Base-by-base conservation (phyloP, 2,113 vertebrate genomes). In the Grus americana region DNA sequence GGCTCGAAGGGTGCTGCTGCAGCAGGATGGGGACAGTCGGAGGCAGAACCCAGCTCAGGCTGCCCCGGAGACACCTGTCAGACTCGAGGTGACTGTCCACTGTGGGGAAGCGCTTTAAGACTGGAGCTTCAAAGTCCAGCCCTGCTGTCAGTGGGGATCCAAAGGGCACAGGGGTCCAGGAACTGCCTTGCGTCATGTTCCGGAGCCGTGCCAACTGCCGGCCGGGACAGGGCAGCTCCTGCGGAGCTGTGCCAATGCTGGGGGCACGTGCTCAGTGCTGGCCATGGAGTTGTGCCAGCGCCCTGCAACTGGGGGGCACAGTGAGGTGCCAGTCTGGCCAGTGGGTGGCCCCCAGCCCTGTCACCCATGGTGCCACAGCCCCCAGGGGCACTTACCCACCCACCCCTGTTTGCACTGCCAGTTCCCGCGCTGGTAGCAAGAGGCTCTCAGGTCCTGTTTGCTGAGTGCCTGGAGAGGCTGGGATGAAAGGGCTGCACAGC, bases 31-130 rank as follows among this genome's bases (percentile, higher is more conserved):
- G 79, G 21, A 81, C 36, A 79, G 34, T 26, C 0, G 3, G 40
- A 26, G 40, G 47, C 54, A 65, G 16, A 66, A 34, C 15, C 19
- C 46, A 49, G 61, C 18, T 63, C 52, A 27, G 68, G 46, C 40
- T 8, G 1, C 3, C 29, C 27, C 11, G 1, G 21, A 6, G 49
- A 57, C 59, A 5, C 42, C 22, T 0, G 0, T 3, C 26, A 23
- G 63, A 27, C 23, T 29, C 7, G 0, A 36, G 23, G 23, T 47
- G 66, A 9, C 17, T 40, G 18, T 42, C 22, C 44, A 9, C 16
- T 0, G 2, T 2, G 2, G 61, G 79, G 52, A 71, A 58, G 1
- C 0, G 0, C 59, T 50, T 24, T 6, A 26, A 29, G 36, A 3
- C 24, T n/a, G 38, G 9, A 27, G 62, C 61, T 74, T n/a, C 93